Conservation (phyloP, 1,140 invertebrate genomes). For the Trichonephila inaurata region DNA sequence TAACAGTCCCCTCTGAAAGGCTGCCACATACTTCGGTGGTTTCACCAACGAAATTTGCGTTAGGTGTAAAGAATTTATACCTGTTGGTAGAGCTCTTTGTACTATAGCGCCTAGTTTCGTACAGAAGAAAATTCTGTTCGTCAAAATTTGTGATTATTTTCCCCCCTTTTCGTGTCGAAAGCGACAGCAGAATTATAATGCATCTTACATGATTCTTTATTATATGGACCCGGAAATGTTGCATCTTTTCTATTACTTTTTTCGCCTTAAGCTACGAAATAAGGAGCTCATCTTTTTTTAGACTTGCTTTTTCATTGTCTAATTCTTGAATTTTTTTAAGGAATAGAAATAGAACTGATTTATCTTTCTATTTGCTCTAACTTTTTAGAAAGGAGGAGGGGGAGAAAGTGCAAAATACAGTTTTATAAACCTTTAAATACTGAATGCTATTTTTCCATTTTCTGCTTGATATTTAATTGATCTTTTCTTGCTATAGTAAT, state of each 20-base stretch:
- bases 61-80: slow-evolving; percentile 13
- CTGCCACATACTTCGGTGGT: not conserved
- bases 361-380: not conserved
- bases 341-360: not conserved
- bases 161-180: not conserved
- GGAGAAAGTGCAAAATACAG: too few species aligned
- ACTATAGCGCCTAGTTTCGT: not conserved
- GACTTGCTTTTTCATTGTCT: not conserved
- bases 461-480: too few species aligned
- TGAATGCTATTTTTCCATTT: too few species aligned
- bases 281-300: not conserved
- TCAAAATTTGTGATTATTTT: not conserved
- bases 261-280: not conserved
- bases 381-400: not conserved
- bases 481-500: too few species aligned
- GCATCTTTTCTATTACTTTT: not conserved
- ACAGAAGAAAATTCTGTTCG: not conserved
- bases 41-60: slow-evolving; percentile 5
- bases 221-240: slow-evolving; percentile 30
- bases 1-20: slow-evolving; percentile 14
- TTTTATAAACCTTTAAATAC: too few species aligned
- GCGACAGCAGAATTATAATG: not conserved
- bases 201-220: not conserved
- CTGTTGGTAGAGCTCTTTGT: slow-evolving; percentile 17
- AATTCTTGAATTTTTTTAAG: not conserved